A percentile compares a stretch with the other conserved stretches of the same genome.
These are phyloP conservation scores for Cichladusa arquata DNA, from an alignment of 2,113 vertebrate genomes.

Conservation along the genomic window DNA sequence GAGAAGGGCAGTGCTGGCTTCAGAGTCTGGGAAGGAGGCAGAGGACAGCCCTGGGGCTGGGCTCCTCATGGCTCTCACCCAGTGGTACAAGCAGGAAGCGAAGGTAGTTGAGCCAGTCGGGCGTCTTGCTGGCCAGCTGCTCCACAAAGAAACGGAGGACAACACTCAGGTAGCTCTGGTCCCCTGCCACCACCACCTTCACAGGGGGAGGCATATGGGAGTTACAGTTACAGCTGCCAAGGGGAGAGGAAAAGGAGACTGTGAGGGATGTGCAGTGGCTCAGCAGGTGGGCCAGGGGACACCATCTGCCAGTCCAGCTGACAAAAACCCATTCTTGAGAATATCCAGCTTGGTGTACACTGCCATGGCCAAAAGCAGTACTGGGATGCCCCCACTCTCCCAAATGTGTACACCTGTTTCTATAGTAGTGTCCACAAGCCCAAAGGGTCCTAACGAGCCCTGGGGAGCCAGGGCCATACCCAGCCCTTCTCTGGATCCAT, in stretches of 20 bases:
- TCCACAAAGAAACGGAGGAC: constrained; percentile 95
- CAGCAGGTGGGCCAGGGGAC: neutral
- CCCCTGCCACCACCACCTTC: constrained; percentile 93
- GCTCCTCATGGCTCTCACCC: constrained; percentile 67
- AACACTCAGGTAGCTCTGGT: constrained; percentile 91
- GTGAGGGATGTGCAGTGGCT: neutral
- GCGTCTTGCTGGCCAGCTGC: constrained; percentile 94
- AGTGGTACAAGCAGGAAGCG: constrained; percentile 94
- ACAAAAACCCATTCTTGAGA: neutral
- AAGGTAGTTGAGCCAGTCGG: constrained; percentile 97
- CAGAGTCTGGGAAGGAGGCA: neutral
- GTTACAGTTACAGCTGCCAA: constrained; percentile 93
- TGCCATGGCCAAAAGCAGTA: neutral
- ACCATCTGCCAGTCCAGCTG: neutral
- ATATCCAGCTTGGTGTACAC: neutral
- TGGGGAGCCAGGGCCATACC: neutral
- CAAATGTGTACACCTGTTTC: neutral
- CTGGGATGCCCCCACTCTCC: neutral
- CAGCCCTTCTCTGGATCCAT: neutral
- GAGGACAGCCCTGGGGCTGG: neutral
- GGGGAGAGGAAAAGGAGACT: neutral
- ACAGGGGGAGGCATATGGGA: constrained; percentile 93
- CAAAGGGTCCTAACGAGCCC: neutral
- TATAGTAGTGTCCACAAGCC: neutral
- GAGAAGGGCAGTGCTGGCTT: neutral